phyloP scores from a whole-genome alignment of 2,888 invertebrate species.

The Orthonychiurus folsomi region DNA sequence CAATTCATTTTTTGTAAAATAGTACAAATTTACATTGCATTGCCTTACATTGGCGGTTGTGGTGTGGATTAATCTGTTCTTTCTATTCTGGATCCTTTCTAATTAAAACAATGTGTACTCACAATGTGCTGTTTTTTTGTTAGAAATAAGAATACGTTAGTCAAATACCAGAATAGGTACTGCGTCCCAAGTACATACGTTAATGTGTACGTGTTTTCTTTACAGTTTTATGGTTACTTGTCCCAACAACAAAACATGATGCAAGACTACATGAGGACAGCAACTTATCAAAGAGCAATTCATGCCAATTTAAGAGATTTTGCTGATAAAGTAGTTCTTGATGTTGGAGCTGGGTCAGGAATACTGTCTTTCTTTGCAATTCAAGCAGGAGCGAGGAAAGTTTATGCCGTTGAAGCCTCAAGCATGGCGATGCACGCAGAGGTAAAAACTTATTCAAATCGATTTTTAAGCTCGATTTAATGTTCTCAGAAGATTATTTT shows the following conservation, averaged over 20 bases:
- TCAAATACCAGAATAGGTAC: conserved; percentile 4
- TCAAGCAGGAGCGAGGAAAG: conserved; percentile 91
- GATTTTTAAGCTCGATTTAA: conserved; percentile 6
- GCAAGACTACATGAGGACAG: conserved; percentile 97
- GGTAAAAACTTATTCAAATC: conserved; percentile 43
- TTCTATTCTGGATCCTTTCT: too few relatives aligned
- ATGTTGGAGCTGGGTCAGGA: conserved; percentile 97
- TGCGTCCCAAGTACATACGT: background rate
- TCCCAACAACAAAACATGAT: conserved; percentile 99
- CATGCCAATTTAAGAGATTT: conserved; percentile 87
- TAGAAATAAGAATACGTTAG: too few relatives aligned
- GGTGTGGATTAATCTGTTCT: too few relatives aligned
- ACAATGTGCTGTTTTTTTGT: too few relatives aligned
- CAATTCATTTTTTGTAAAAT: background rate
- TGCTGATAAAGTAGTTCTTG: conserved; percentile 69
- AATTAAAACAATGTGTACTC: too few relatives aligned
- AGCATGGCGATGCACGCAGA: conserved; percentile 97
- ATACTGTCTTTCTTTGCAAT: conserved; percentile 97
- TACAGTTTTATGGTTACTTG: conserved; percentile 85
- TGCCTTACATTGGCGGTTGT: too few relatives aligned
- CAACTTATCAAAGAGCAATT: conserved; percentile 96
- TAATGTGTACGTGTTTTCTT: conserved; percentile 1
- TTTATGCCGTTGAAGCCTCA: conserved; percentile 98
- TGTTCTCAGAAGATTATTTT: background rate
- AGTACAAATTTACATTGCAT: conserved; percentile 12